Evolutionary conservation across 2,113 vertebrate species (phyloP), one percentile per base, ranked within the genome.

Genomic region (Hassar affinis): DNA sequence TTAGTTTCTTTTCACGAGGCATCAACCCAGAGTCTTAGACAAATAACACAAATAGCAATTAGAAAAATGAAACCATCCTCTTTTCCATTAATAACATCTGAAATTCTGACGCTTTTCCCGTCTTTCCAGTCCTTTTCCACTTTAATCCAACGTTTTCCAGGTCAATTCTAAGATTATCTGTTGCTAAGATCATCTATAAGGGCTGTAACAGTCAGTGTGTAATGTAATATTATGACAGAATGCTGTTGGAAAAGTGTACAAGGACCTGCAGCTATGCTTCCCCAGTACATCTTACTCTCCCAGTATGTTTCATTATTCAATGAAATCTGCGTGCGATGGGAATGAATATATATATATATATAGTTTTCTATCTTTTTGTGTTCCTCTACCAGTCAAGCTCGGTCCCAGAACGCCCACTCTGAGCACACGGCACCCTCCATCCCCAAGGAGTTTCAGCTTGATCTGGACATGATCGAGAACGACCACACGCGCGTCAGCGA

Each of bases 401-500:
- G 97, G 62, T 93, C 92, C 79, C 94, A 97, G 93, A 95, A 96
- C 71, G 90, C 91, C 42, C 96, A 97, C 82, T 90, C 95, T 0
- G 96, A 96, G 49, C 92, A 96, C 66, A 66, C 94, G 0, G 87
- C 91, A 11, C 96, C 96, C 2, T 89, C 95, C 14, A 94, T 98
- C 86, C 96, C 96, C 11, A 95, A 95, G 78, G 97, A 98, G 90
- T 99, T 99, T 91, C 98, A 99, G 88, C 91, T 99, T 88, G 98
- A 99, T 90, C 93, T 99, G 84, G 98, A 99, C 90, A 96, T 98
- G 91, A 99, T 99, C 57, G 98, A 99, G 91, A 96, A 95, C 84
- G 97, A 99, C 92, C 97, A 93, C 14, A 92, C 95, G 30, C 91
- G 93, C 0, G 96, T 97, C 76, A 93, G 95, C 20, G 97, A 99